These are phyloP conservation scores for Rapana venosa DNA, from an alignment of 2,888 invertebrate species.

Conservation along the genomic window DNA sequence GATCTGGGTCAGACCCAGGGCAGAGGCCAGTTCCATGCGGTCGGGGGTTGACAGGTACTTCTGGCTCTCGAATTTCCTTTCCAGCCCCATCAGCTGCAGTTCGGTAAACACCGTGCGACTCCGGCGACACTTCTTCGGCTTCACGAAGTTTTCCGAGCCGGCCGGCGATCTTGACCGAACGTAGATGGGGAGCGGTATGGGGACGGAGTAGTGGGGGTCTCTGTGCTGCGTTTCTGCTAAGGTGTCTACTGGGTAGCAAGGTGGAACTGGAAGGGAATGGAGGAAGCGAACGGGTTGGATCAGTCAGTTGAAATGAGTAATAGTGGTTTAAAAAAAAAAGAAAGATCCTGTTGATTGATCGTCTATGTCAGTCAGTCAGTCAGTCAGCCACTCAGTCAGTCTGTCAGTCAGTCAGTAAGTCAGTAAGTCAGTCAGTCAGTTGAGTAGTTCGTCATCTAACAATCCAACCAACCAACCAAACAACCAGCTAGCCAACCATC, in stretches of 20 bases:
- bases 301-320: too few relatives aligned
- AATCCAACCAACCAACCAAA: too few relatives aligned
- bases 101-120: constrained; percentile 77
- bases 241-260: constrained; percentile 37
- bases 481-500: too few relatives aligned
- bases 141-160: constrained; percentile 60
- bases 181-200: constrained; percentile 73
- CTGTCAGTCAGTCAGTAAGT: too few relatives aligned
- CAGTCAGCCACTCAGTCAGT: too few relatives aligned
- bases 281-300: too few relatives aligned
- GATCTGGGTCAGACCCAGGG: constrained; percentile 78
- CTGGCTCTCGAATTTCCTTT: constrained; percentile 78
- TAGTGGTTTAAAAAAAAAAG: too few relatives aligned
- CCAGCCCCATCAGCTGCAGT: constrained; percentile 58
- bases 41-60: constrained; percentile 80
- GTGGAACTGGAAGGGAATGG: constrained; percentile 24
- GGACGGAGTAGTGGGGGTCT: constrained; percentile 57
- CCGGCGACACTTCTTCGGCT: constrained; percentile 72
- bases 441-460: too few relatives aligned
- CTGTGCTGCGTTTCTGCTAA: constrained; percentile 43
- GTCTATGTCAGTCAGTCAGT: too few relatives aligned
- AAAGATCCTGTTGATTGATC: too few relatives aligned
- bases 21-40: constrained; percentile 77
- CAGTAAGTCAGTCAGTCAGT: too few relatives aligned
- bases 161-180: constrained; percentile 68